Conservation (phyloP, 2,888 invertebrate species). For the Therioaphis trifolii region DNA sequence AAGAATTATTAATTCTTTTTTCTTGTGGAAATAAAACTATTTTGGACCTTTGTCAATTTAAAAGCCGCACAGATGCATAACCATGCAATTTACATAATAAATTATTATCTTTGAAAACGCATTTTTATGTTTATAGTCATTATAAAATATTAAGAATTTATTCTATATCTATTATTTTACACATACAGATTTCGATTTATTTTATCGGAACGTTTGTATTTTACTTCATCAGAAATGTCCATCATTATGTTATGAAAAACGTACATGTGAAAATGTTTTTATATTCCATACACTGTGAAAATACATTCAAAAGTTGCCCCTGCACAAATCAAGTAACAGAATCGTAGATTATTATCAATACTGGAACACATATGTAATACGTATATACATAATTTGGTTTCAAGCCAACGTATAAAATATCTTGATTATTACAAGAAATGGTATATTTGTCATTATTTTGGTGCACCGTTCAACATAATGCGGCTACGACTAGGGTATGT, state of each 20-base stretch:
- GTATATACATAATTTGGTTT: background rate
- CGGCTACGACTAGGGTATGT: background rate
- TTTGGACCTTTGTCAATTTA: conserved; percentile 3
- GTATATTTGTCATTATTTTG: background rate
- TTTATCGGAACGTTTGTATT: too few relatives aligned
- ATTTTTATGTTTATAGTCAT: too few relatives aligned
- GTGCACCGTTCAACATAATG: background rate
- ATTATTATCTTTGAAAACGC: background rate
- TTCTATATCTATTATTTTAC: too few relatives aligned
- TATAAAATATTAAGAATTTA: too few relatives aligned
- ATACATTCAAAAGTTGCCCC: too few relatives aligned
- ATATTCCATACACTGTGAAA: too few relatives aligned
- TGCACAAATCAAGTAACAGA: too few relatives aligned
- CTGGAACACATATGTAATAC: background rate
- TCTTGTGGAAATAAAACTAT: background rate
- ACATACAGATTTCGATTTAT: too few relatives aligned
- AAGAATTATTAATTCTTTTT: background rate
- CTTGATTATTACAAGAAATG: background rate
- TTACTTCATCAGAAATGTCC: too few relatives aligned
- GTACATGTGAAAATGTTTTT: too few relatives aligned
- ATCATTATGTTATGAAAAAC: too few relatives aligned
- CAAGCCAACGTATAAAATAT: background rate
- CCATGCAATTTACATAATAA: background rate
- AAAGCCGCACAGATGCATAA: background rate
- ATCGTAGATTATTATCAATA: too few relatives aligned